Evolutionary conservation across 2,113 vertebrate species (phyloP).

Genomic region (Semnornis frantzii): DNA sequence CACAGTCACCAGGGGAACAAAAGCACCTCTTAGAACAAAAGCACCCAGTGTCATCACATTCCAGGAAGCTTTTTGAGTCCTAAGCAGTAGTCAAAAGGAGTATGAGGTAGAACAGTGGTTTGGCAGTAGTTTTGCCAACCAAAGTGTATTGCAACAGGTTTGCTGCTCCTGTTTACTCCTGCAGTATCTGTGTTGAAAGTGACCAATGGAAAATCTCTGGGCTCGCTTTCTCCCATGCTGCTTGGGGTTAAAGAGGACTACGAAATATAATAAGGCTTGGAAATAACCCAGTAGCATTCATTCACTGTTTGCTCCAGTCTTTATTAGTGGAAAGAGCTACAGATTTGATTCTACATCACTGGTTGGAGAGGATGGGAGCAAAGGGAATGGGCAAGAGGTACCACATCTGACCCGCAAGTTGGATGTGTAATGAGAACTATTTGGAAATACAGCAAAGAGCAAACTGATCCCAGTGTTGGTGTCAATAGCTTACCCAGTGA

Average conservation of each 20-base stretch:
- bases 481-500: slow-evolving; percentile 75
- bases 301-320: not conserved
- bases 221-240: fast-evolving
- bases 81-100: not conserved
- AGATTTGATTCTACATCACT: not conserved
- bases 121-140: not conserved
- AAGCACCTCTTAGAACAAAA: not conserved
- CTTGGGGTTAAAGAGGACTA: not conserved
- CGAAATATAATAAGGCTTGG: not conserved
- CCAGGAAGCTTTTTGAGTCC: not conserved
- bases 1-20: not conserved
- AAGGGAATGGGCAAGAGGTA: not conserved
- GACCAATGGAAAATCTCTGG: not conserved
- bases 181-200: not conserved
- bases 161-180: not conserved
- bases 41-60: fast-evolving
- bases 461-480: slow-evolving; percentile 66
- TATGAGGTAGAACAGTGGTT: not conserved
- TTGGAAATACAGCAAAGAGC: slow-evolving; percentile 64
- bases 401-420: not conserved
- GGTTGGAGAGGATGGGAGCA: not conserved
- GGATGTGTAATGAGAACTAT: slow-evolving; percentile 22
- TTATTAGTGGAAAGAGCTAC: not conserved
- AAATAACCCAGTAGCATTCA: not conserved
- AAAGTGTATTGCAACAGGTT: not conserved